These are phyloP conservation scores for Mystacides longicornis DNA, from an alignment of 2,888 invertebrate species.

Conservation along the genomic window DNA sequence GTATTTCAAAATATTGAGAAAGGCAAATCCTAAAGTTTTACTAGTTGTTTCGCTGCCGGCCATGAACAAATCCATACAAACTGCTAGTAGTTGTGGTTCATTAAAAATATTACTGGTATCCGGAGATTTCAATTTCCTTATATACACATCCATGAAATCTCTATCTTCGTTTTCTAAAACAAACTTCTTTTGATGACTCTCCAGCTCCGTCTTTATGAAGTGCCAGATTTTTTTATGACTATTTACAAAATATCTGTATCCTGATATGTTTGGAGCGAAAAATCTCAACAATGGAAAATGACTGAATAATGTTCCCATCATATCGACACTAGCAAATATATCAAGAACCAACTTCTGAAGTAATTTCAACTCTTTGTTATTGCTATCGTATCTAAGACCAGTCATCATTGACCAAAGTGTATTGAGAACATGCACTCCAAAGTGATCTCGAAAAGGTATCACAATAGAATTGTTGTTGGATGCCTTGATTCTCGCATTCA, in stretches of 20 bases:
- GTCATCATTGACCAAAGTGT: constrained; percentile 81
- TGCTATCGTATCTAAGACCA: constrained; percentile 62
- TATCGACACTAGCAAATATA: constrained; percentile 66
- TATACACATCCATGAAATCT: constrained; percentile 77
- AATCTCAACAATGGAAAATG: constrained; percentile 68
- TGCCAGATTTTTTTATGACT: constrained; percentile 66
- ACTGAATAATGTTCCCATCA: constrained; percentile 74
- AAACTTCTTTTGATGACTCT: constrained; percentile 60
- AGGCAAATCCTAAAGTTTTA: constrained; percentile 69
- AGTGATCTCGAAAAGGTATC: constrained; percentile 64
- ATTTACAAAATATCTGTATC: constrained; percentile 65
- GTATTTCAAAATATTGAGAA: constrained; percentile 64
- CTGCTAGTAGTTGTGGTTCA: constrained; percentile 69
- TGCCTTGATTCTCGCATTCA: constrained; percentile 35
- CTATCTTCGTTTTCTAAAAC: constrained; percentile 54
- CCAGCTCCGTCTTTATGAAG: constrained; percentile 64
- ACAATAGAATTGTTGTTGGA: constrained; percentile 38
- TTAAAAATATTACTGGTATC: constrained; percentile 50
- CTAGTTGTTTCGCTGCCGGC: constrained; percentile 83
- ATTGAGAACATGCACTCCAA: constrained; percentile 70
- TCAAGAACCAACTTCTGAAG: constrained; percentile 63
- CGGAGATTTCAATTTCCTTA: constrained; percentile 57
- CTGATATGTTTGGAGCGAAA: constrained; percentile 67
- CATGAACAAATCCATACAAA: constrained; percentile 80
- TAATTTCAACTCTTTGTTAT: constrained; percentile 59